A percentile compares a stretch with the other conserved stretches of the same genome.
These are phyloP conservation scores for Diachrysia chrysitis DNA, from an alignment of 2,888 invertebrate genomes.

Conservation along the genomic window DNA sequence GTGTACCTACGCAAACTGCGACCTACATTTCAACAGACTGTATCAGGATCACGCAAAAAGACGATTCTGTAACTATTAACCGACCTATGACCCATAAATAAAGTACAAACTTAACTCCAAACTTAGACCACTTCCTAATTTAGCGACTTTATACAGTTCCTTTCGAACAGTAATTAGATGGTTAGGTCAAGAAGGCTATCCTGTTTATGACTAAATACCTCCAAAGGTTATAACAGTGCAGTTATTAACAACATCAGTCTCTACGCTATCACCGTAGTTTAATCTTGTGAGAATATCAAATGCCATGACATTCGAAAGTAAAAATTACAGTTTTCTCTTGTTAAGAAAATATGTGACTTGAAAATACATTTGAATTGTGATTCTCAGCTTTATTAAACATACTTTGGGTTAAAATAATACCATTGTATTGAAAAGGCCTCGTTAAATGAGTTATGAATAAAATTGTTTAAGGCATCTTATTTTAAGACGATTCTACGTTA, in stretches of 20 bases:
- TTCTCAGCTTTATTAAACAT: background rate
- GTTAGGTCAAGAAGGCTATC: constrained; percentile 65
- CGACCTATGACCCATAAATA: background rate
- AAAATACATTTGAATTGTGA: background rate
- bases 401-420: background rate
- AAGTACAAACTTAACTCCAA: background rate
- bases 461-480: background rate
- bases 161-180: constrained; percentile 61
- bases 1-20: background rate
- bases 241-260: constrained; percentile 44
- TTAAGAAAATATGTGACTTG: background rate
- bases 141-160: constrained; percentile 28
- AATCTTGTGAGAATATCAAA: constrained; percentile 29
- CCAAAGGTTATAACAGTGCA: constrained; percentile 28
- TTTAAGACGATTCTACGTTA: background rate
- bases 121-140: background rate
- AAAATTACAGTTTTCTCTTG: background rate
- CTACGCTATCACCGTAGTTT: constrained; percentile 11
- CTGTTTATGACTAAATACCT: constrained; percentile 51
- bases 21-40: background rate
- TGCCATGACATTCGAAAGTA: background rate
- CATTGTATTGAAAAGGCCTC: no score
- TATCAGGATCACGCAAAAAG: background rate
- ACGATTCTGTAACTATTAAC: background rate
- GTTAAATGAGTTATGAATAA: background rate